Base-by-base conservation (phyloP, 2,113 vertebrate genomes). In the Otolemur garnettii region DNA sequence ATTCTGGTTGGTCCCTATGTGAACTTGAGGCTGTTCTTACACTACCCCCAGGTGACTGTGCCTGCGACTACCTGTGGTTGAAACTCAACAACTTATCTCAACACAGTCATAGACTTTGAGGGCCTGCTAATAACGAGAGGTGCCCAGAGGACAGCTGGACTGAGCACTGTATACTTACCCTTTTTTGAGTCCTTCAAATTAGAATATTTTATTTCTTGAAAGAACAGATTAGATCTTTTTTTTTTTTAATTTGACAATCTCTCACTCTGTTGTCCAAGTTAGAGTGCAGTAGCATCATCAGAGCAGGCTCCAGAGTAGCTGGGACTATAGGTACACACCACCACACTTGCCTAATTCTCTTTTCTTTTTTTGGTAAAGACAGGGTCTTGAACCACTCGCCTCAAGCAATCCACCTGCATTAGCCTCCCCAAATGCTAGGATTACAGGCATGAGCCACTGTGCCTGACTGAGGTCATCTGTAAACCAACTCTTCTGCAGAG, bases 141-240 rank as follows among this genome's bases (percentile, higher is more conserved):
- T 33, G 11, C 18, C 74, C 45, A 94, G 35, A 57, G 21, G 7
- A 9, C 7, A 86, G 38, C 11, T 9, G 30, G 33, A 59, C 57
- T 71, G 42, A 74, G 45, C 82, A 26, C 5, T 28, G 15, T 18
- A 2, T n/a, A 50, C 24, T 82, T 55, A 80, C 1, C 9, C 18
- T 60, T 71, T 53, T 59, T 74, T 53, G 11, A 84, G 62, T 35
- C 62, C 84, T 95, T 89, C 30, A 64, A 69, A 77, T 33, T 66
- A 93, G 78, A 79, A 59, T 59, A 19, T 38, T 35, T 79, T 57
- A 28, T 50, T 79, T 80, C 77, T 91, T 93, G 15, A 57, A 90
- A 13, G 57, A 14, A 45, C 77, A 93, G 22, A 82, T 72, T 22
- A 91, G 77, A 11, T 22, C 5, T 59, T 59, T 17, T 57, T 60